Conservation (phyloP, 2,797 vertebrate genomes). For the Hypotaenidia philippensis region DNA sequence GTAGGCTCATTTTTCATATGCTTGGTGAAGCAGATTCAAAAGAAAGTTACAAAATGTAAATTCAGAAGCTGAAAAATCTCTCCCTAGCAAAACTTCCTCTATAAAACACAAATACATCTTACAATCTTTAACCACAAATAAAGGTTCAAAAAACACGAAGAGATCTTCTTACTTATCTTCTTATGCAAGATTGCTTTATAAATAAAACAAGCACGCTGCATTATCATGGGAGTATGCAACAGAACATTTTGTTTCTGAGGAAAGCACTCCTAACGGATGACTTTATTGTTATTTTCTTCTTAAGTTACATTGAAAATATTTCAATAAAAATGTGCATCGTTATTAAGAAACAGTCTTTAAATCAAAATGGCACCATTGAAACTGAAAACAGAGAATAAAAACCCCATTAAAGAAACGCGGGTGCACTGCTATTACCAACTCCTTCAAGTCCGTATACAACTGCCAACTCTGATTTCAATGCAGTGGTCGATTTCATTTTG, state of each 20-base stretch:
- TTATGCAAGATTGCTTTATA: conserved; percentile 74
- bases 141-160: conserved; percentile 42
- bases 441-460: conserved; percentile 78
- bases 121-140: conserved; percentile 55
- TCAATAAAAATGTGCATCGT: conserved; percentile 72
- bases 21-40: conserved; percentile 62
- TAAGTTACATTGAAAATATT: conserved; percentile 71
- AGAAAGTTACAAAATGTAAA: conserved; percentile 63
- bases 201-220: conserved; percentile 74
- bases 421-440: conserved; percentile 78
- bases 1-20: conserved; percentile 58
- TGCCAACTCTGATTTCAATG: conserved; percentile 84
- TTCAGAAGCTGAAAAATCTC: conserved; percentile 53
- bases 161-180: conserved; percentile 68
- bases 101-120: conserved; percentile 36
- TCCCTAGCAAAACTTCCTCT: conserved; percentile 44
- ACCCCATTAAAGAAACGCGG: conserved; percentile 76
- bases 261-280: conserved; percentile 61
- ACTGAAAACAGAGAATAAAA: conserved; percentile 79
- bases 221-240: conserved; percentile 61
- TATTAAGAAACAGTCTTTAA: conserved; percentile 78
- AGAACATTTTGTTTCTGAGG: conserved; percentile 69
- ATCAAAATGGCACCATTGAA: conserved; percentile 77
- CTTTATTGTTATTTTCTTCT: conserved; percentile 77
- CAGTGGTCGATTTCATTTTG: conserved; percentile 83